Base-by-base conservation (phyloP, 1,140 invertebrate species). In the Drosophila watanabei region DNA sequence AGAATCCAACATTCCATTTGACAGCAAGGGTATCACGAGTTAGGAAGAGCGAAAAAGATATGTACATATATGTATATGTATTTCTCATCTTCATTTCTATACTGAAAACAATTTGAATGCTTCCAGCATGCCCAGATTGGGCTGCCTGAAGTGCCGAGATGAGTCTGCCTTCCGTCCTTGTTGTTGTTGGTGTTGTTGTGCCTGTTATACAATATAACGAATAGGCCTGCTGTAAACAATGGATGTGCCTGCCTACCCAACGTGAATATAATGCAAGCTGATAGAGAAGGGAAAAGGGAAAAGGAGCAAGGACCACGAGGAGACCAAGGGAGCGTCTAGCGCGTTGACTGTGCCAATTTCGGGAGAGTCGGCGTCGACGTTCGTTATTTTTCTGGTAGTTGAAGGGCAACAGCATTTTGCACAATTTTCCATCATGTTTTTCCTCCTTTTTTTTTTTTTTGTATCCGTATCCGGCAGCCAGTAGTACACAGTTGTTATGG, bases 301-400 rank as follows among this genome's bases (percentile, higher is more conserved):
- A 69, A 41, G 16, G 33, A 54, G 13, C 20, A 58, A 32, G 43
- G 24, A 30, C 48, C 37, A 18, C 33, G 18, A 68, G 49, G 18
- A 68, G 49, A 45, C 41, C 46, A 46, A 52, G 33, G 61, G 33
- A 52, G 37, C 64, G 82, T 80, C 80, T 83, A 78, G 66, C 62
- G 72, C 82, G 57, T 78, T 69, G 80, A 69, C 75, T 79, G 73
- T 73, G 78, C 82, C 78, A 81, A 85, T 85, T 86, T 85, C 52
- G 66, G 41, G 32, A 73, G 65, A 61, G 43, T 39, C 35, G 45
- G 8, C 52, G 52, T 54, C 52, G 69, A 54, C 70, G 72, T 45
- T 72, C 66, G 35, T 64, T 64, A 58, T 54, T 52, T 32, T 59
- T 75, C 51, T 71, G 35, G 56, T 75, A 57, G 75, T 80, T 83